Percentiles rank a stretch among this genome's conserved stretches.
Evolutionary conservation across 2,797 vertebrate genomes (phyloP).

Genomic region (Rhyacichthys aspro): DNA sequence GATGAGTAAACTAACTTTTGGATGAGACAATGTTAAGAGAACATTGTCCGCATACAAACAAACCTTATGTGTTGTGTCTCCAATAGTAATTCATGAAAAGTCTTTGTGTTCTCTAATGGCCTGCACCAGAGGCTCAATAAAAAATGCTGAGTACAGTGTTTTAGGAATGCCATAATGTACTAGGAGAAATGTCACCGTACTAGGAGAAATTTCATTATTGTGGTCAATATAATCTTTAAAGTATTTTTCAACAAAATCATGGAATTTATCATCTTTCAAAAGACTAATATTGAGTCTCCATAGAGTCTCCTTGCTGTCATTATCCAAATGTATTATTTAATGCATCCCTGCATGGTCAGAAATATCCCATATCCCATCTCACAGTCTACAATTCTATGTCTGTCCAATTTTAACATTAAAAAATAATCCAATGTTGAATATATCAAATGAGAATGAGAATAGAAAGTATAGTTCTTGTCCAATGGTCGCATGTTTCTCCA

Average conservation of each 20-base stretch:
- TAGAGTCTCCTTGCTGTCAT: background rate
- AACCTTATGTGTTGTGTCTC: background rate
- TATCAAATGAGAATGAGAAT: background rate
- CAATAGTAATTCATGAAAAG: background rate
- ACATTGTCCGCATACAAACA: constrained; percentile 5
- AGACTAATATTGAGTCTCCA: constrained; percentile 19
- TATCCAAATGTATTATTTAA: background rate
- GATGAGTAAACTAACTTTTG: background rate
- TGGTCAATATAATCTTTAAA: background rate
- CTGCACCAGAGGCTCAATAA: constrained; percentile 8
- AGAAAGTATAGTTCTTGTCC: background rate
- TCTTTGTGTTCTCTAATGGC: background rate
- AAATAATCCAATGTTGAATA: constrained; percentile 9
- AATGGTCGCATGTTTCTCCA: background rate
- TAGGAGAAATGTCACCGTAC: background rate
- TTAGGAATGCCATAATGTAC: background rate
- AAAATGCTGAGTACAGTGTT: constrained; percentile 2
- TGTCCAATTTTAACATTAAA: background rate
- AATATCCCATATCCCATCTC: constrained; percentile 8
- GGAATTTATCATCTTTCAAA: background rate
- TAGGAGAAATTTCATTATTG: constrained; percentile 14
- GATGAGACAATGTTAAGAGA: constrained; percentile 7
- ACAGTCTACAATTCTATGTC: constrained; percentile 6
- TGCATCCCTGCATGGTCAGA: constrained; percentile 14
- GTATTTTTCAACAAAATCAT: background rate